Conservation (phyloP, 2,113 vertebrate genomes). For the Astatotilapia flaviijosephi region DNA sequence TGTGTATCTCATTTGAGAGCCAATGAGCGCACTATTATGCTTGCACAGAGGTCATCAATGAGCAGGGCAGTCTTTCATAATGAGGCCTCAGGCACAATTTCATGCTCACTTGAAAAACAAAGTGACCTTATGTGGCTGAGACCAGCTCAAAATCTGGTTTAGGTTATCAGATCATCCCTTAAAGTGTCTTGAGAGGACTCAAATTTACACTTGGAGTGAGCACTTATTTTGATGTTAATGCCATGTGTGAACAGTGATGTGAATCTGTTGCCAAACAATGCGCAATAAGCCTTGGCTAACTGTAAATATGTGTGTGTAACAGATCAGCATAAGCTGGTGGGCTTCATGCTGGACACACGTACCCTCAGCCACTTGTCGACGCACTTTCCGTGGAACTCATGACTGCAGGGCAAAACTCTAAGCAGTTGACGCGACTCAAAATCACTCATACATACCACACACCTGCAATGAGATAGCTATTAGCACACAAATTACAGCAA, state of each 20-base stretch:
- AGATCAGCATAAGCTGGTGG: not conserved
- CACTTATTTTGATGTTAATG: not conserved
- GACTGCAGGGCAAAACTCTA: conserved; percentile 97
- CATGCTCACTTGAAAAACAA: not conserved
- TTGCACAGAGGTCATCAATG: not conserved
- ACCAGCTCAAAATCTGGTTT: not conserved
- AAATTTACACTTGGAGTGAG: not conserved
- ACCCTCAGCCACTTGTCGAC: conserved; percentile 99
- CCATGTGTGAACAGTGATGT: not conserved
- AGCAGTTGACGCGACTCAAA: conserved; percentile 98
- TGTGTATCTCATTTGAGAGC: not conserved
- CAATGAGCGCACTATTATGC: not conserved
- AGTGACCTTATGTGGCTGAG: not conserved
- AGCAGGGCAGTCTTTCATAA: not conserved
- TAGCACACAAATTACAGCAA: not conserved
- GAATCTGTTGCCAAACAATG: not conserved
- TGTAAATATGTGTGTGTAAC: not conserved
- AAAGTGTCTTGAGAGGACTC: not conserved
- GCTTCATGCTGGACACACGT: conserved; percentile 16
- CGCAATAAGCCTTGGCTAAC: not conserved
- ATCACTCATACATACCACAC: conserved; percentile 99
- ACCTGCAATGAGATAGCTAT: conserved; percentile 71
- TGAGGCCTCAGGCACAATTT: not conserved
- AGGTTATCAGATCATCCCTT: not conserved
- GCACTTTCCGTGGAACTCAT: conserved; percentile 99